Base-by-base conservation (phyloP, 1,140 invertebrate genomes). In the Pseudomyrmex sp. region DNA sequence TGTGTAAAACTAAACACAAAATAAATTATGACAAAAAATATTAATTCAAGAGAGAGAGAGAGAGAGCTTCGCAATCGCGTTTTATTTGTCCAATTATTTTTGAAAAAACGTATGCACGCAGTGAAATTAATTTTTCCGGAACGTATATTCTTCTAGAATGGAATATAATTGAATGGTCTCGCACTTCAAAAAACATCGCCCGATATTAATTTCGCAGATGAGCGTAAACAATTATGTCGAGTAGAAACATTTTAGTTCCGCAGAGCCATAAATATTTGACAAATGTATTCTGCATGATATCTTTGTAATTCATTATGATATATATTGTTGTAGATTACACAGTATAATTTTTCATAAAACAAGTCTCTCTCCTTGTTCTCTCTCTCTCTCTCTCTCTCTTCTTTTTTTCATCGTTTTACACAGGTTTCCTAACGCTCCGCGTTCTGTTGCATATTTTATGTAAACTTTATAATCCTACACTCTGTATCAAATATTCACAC, bases 221-320 rank as follows among this genome's bases (percentile, higher is more conserved):
- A 59, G n/a, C 26, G 35, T 20, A 65, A 76, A 62, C 20, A 59
- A 50, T 72, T 59, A 70, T 15, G n/a, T 61, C 54, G 54, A 35
- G 35, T 56, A 20, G 10, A 59, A 80, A 48, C 35, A 59, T 80
- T 72, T 46, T 59, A 26, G 10, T 70, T 79, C 15, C 4, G 23
- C 20, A 48, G 35, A 35, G 44, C n/a, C 76, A 35, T 80, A 72
- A 59, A 80, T 80, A 59, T 70, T 59, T 58, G 20, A 70, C 52
- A 52, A 79, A 48, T 44, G 12, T 59, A 48, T 70, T 15, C 20
- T 70, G 59, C 15, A 23, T 15, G 23, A 35, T 35, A 35, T 59
- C 35, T 46, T 50, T 59, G 44, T 59, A 72, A 80, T 50, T 80
- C 76, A 72, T 44, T 13, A 5, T 59, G 76, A 80, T 72, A 61